Evolutionary conservation across 2,797 vertebrate genomes (phyloP).

Genomic region (Psittacula derbiana): DNA sequence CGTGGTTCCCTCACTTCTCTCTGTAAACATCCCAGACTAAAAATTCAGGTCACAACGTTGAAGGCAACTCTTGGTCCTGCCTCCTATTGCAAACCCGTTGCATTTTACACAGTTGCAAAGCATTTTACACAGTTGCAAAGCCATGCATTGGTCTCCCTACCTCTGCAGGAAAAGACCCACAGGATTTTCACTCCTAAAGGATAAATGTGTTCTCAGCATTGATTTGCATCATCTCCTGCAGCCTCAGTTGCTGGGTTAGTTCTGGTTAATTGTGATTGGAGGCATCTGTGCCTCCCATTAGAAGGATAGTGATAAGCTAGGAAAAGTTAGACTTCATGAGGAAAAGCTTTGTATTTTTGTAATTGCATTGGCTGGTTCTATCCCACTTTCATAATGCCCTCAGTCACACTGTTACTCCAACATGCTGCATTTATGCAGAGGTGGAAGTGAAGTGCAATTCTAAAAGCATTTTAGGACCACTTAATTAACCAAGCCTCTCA

Average conservation of each 20-base stretch:
- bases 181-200: neutral
- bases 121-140: neutral
- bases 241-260: neutral
- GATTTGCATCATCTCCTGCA: neutral
- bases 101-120: neutral
- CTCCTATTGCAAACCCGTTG: neutral
- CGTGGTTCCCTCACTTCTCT: neutral
- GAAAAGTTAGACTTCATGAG: neutral
- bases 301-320: neutral
- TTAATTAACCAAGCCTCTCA: slow-evolving; percentile 30
- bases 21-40: neutral
- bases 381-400: neutral
- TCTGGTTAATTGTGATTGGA: neutral
- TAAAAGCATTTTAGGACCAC: neutral
- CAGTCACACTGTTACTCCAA: neutral
- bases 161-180: neutral
- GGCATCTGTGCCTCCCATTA: neutral
- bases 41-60: neutral
- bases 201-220: neutral
- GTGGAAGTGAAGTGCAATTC: neutral
- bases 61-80: neutral
- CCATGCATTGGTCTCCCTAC: neutral
- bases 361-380: neutral
- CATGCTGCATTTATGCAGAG: neutral
- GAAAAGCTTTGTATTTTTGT: neutral